These are phyloP conservation scores for Coelopa frigida DNA, from an alignment of 1,140 invertebrate genomes.

Conservation along the genomic window DNA sequence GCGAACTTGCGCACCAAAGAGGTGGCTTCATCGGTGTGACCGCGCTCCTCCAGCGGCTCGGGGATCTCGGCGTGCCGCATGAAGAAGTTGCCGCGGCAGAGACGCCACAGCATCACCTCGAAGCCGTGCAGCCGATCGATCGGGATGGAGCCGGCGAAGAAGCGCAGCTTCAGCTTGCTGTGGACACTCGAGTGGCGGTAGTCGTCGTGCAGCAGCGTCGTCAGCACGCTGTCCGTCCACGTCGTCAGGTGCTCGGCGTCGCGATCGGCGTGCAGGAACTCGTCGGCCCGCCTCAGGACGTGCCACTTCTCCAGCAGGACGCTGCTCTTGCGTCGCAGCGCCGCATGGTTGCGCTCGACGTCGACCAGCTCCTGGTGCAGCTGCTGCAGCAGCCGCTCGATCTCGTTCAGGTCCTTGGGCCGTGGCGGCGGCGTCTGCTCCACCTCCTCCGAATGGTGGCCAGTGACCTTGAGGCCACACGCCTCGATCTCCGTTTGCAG, in stretches of 20 bases:
- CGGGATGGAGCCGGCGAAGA: constrained; percentile 82
- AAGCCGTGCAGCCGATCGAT: constrained; percentile 58
- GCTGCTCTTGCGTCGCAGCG: constrained; percentile 56
- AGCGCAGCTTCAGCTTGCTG: constrained; percentile 17
- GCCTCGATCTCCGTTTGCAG: constrained; percentile 94
- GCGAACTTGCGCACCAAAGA: constrained; percentile 23
- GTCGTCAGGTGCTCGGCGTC: constrained; percentile 42
- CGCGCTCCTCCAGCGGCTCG: not conserved
- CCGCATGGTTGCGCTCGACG: constrained; percentile 91
- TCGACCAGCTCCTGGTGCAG: constrained; percentile 79
- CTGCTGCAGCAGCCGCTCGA: constrained; percentile 78
- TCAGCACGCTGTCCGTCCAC: constrained; percentile 78
- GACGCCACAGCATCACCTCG: constrained; percentile 25
- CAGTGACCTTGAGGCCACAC: constrained; percentile 86
- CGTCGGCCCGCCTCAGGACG: constrained; percentile 19
- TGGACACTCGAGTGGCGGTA: not conserved
- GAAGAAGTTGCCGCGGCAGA: constrained; percentile 27
- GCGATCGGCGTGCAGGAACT: constrained; percentile 61
- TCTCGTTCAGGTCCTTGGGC: constrained; percentile 89
- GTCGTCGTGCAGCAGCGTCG: constrained; percentile 53
- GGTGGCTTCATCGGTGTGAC: not conserved
- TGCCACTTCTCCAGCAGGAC: constrained; percentile 20
- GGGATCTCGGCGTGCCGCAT: constrained; percentile 17
- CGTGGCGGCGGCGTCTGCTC: constrained; percentile 87
- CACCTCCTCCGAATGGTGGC: constrained; percentile 62